These are phyloP conservation scores for Philereme vetulata DNA, from an alignment of 2,888 invertebrate species.

Conservation along the genomic window DNA sequence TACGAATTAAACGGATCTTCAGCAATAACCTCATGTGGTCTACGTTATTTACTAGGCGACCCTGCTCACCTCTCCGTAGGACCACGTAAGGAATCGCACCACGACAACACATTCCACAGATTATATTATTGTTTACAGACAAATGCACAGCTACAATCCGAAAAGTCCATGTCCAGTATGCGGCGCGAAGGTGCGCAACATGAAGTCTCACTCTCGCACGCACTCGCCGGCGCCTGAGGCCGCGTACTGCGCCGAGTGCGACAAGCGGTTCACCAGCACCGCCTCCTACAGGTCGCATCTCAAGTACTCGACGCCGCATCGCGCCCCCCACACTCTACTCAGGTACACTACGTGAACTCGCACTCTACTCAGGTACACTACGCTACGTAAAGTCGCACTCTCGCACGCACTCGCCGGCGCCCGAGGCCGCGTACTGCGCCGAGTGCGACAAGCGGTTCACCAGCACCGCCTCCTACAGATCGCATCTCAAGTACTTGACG, in stretches of 20 bases:
- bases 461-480: slow-evolving; percentile 35
- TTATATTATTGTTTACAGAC: slow-evolving; percentile 10
- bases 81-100: too few species aligned
- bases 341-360: slow-evolving; percentile 3
- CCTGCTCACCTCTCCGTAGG: too few species aligned
- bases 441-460: slow-evolving; percentile 51
- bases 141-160: slow-evolving; percentile 14
- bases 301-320: slow-evolving; percentile 35
- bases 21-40: too few species aligned
- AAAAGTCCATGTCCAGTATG: slow-evolving; percentile 57
- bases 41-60: too few species aligned
- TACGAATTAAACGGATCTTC: too few species aligned
- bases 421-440: slow-evolving; percentile 53
- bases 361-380: slow-evolving; percentile 11
- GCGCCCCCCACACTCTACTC: slow-evolving; percentile 25
- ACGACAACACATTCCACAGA: too few species aligned
- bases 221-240: slow-evolving; percentile 43
- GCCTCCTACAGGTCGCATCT: slow-evolving; percentile 37
- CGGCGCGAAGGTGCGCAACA: slow-evolving; percentile 60
- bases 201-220: slow-evolving; percentile 59
- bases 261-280: slow-evolving; percentile 45
- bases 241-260: slow-evolving; percentile 56
- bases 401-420: slow-evolving; percentile 47
- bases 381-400: neutral
- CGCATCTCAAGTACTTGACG: slow-evolving; percentile 34